Base-by-base conservation (phyloP, 2,888 invertebrate genomes). In the Chrysotoxum bicinctum region DNA sequence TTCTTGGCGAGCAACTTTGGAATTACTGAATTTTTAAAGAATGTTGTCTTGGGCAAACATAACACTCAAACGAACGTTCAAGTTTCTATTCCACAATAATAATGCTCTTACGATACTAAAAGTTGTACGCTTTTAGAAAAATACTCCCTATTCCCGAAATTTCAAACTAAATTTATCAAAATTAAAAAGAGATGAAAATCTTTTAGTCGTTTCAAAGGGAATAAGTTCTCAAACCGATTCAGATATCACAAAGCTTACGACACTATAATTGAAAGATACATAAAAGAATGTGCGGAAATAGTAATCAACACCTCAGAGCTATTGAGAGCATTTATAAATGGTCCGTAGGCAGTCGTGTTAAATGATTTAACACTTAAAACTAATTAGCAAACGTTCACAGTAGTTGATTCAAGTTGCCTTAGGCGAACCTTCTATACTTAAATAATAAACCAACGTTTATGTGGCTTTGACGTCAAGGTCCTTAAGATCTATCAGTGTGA, bases 261-360 rank as follows among this genome's bases (percentile, higher is more conserved):
- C 23, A 26, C 40, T 60, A n/a, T n/a, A 62, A 62, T 62, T 62
- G 0, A 7, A 43, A 43, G n/a, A 62, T 16, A 43, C 9, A 62
- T 16, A 16, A 10, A 54, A 32, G n/a, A 58, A 58, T 58, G 14
- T 23, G 30, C 43, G 60, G 62, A 62, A 30, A 16, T 62, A 43
- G 4, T 62, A 62, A 62, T 62, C 30, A 62, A 45, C 62, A 62
- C 62, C 30, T 45, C 7, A 30, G 26, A 1, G 21, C 56, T 56
- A 32, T 32, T 19, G 4, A 35, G 7, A 35, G 35, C 32, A 56
- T 12, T 12, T 32, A 14, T n/a, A n/a, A 16, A 40, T 40, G 16
- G 16, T 26, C 12, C 30, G n/a, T 16, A 43, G 3, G 4, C 10
- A 26, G 12, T 10, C 10, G 62, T 45, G 62, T 30, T 23, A 62